phyloP scores from a whole-genome alignment of 1,140 invertebrate species.

The Brachionus manjavacas region DNA sequence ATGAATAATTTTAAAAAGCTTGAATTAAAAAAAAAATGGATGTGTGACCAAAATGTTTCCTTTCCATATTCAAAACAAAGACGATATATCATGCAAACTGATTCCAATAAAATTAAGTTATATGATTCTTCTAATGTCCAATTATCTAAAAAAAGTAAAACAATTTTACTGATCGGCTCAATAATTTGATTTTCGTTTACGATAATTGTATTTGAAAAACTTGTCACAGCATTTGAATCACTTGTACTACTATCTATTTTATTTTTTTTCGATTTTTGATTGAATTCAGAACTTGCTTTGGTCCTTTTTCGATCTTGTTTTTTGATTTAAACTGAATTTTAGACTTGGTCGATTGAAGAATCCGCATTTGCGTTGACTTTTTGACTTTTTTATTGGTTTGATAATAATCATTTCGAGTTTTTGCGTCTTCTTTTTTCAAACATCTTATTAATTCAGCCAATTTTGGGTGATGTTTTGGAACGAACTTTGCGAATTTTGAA shows the following conservation, averaged over 20 bases:
- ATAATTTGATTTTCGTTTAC: background rate
- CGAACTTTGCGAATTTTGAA: background rate
- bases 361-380: background rate
- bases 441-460: background rate
- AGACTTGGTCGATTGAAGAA: background rate
- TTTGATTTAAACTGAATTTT: background rate
- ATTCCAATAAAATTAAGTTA: no score
- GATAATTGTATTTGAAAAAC: background rate
- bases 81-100: no score
- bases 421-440: background rate
- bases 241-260: background rate
- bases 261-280: background rate
- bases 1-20: no score
- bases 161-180: background rate
- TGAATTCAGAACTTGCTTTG: background rate
- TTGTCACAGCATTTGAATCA: background rate
- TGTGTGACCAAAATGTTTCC: no score
- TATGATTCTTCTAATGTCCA: no score
- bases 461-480: background rate
- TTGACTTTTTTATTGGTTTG: background rate
- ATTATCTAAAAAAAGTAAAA: no score
- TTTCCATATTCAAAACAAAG: no score
- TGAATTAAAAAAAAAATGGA: no score
- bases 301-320: background rate
- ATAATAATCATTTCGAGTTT: background rate